Evolutionary conservation across 1,140 invertebrate genomes (phyloP), one percentile per base, ranked within the genome.

Genomic region (Drosophila pruinosa): DNA sequence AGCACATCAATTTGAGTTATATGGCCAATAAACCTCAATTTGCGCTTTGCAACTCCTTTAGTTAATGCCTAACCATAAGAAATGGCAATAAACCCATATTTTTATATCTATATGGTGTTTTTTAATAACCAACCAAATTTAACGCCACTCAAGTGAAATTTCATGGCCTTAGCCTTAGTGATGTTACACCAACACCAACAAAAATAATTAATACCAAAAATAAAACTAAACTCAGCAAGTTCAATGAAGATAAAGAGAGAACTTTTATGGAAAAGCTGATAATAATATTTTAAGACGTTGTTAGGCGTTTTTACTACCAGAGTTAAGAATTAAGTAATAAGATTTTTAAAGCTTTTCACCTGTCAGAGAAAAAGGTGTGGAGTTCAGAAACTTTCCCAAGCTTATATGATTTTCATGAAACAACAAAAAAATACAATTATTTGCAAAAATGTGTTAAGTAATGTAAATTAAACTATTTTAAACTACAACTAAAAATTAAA

Each of bases 71-170:
- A 7, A 3, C 0, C n/a, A 34, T 17, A 63, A 41, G 43, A 69
- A 62, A 50, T 28, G 2, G 6, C 19, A 31, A 61, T 85, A 70
- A 76, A 78, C 79, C 78, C 63, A 78, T 71, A 82, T 78, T 71
- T 78, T 31, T 19, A 43, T 72, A 80, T 75, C 77, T 68, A 15
- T 10, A 62, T 43, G 59, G 17, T 17, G 41, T 17, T 36, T 6
- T 43, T 39, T 47, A 54, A 62, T 75, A 70, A 61, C 21, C 56
- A 53, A 58, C 38, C 34, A 62, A 54, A 31, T 54, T 53, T 31
- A 54, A 72, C 14, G 17, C 12, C n/a, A 43, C 4, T 41, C 3
- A 6, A n/a, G 7, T 39, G 43, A 19, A 58, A 57, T 57, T 34
- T 22, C 7, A 41, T 50, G n/a, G 10, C 19, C 24, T 0, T 24